Conservation (phyloP, 1,140 invertebrate genomes). For the Myzus persicae region DNA sequence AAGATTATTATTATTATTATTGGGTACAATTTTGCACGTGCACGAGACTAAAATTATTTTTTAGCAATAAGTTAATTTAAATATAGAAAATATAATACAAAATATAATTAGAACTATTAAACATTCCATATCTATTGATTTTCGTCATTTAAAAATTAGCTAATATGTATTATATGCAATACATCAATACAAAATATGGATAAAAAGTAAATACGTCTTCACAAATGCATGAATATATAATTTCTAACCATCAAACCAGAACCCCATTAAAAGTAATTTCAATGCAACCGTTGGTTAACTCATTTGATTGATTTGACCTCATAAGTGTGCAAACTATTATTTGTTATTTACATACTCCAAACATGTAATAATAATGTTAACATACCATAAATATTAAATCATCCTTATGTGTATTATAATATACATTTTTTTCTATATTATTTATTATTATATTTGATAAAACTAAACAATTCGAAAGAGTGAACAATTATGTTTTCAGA, state of each 20-base stretch:
- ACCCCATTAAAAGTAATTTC: neutral
- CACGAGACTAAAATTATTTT: neutral
- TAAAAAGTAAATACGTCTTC: neutral
- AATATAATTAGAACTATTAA: neutral
- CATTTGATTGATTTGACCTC: conserved; percentile 24
- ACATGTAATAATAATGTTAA: neutral
- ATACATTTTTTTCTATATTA: neutral
- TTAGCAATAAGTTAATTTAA: neutral
- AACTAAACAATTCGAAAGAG: neutral
- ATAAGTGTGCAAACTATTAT: neutral
- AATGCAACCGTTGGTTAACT: conserved; percentile 19
- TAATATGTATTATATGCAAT: neutral
- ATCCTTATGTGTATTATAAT: neutral
- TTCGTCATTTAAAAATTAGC: neutral
- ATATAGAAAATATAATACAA: too few relatives aligned
- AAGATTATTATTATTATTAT: neutral
- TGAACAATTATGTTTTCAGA: neutral
- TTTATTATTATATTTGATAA: neutral
- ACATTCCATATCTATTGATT: neutral
- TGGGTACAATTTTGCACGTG: neutral
- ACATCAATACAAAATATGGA: neutral
- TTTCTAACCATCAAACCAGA: conserved; percentile 42
- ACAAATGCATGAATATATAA: neutral
- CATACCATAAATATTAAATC: neutral
- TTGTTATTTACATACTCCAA: neutral